Base-by-base conservation (phyloP, 2,113 vertebrate species). In the Atherinomorus stipes region DNA sequence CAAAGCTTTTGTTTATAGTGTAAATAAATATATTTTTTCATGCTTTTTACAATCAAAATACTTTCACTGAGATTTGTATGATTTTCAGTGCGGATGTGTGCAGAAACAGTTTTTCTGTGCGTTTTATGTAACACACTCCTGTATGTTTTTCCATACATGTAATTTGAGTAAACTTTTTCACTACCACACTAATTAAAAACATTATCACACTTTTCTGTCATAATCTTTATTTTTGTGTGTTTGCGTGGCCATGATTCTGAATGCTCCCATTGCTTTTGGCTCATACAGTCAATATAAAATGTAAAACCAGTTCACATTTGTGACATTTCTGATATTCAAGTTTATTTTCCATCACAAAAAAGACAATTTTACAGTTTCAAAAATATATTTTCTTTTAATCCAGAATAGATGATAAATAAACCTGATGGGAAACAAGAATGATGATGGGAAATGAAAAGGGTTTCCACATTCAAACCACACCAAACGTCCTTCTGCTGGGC, bases 1-100 rank as follows among this genome's bases (percentile, higher is more conserved):
- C 25, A 65, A 71, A 80, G 51, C 77, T 78, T 26, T 74, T 94
- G 90, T 93, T 84, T 71, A 92, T 93, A 92, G 58, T 94, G 93
- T 94, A 94, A 84, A 94, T 92, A 94, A 56, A 61, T 21, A 53
- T 83, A 81, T 91, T 88, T 88, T 85, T 81, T 1, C 51, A 71
- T n/a, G 12, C 19, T 83, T 80, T 76, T 86, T 71, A 49, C 53
- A 31, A 85, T 83, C 74, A 67, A 77, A 70, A 75, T 42, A 72
- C 51, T 53, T 26, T 54, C 26, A 2, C 53, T 51, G 7, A 63
- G 50, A 34, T 47, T 47, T n/a, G 26, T 51, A 64, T 57, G 42
- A 64, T 58, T 47, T 15, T 75, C n/a, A n/a, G n/a, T n/a, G n/a
- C n/a, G n/a, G n/a, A n/a, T n/a, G n/a, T n/a, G n/a, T 79, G 80